A percentile compares a stretch with the other conserved stretches of the same genome.
These are phyloP conservation scores for Eupithecia pulchellata DNA, from an alignment of 2,888 invertebrate species.

Conservation along the genomic window DNA sequence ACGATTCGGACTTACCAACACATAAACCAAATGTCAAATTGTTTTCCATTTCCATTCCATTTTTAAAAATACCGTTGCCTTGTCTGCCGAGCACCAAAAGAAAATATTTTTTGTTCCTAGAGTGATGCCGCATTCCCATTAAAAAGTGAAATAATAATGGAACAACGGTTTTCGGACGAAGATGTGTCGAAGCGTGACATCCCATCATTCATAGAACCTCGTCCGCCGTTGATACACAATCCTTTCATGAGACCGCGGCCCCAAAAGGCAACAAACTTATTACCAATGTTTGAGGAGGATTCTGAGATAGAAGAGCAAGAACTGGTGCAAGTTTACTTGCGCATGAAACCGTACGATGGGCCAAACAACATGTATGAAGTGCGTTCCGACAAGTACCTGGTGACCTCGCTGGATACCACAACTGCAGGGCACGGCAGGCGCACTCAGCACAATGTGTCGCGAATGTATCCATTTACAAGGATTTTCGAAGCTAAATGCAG, in stretches of 20 bases:
- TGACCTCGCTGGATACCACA: conserved; percentile 72
- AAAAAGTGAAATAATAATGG: conserved; percentile 49
- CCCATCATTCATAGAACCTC: conserved; percentile 80
- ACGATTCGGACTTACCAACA: neutral
- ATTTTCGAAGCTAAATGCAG: conserved; percentile 70
- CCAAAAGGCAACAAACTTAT: conserved; percentile 72
- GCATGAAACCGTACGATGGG: conserved; percentile 77
- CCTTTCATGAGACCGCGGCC: conserved; percentile 79
- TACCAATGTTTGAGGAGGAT: conserved; percentile 73
- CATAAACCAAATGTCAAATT: neutral
- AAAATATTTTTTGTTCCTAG: neutral
- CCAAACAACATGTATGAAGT: conserved; percentile 72
- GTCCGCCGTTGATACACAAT: conserved; percentile 75
- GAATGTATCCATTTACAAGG: conserved; percentile 78
- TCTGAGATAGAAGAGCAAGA: conserved; percentile 72
- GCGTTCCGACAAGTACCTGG: conserved; percentile 67
- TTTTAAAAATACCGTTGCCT: conserved; percentile 14
- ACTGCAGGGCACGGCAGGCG: conserved; percentile 72
- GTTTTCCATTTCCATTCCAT: neutral
- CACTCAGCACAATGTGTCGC: conserved; percentile 78
- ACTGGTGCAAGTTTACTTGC: conserved; percentile 82
- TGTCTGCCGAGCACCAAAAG: neutral
- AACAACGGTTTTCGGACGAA: conserved; percentile 65
- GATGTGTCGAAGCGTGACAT: conserved; percentile 66
- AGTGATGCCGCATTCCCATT: conserved; percentile 19